These are phyloP conservation scores for Notolepis coatsorum DNA, from an alignment of 2,797 vertebrate species.

Conservation along the genomic window DNA sequence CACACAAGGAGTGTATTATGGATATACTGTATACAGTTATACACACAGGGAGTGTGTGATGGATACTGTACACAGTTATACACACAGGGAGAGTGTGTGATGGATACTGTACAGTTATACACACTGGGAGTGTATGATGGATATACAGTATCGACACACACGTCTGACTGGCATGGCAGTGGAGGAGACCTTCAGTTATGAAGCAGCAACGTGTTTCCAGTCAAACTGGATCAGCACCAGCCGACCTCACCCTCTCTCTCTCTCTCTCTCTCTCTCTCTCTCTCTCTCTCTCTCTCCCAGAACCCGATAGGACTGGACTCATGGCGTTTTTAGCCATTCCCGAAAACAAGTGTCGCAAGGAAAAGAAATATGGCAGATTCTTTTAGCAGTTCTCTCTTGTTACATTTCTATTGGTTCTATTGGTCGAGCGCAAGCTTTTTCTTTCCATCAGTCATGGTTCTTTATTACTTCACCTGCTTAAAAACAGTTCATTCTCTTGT, in stretches of 20 bases:
- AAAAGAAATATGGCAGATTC: slow-evolving; percentile 43
- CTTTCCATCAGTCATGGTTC: slow-evolving; percentile 73
- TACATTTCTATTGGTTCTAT: slow-evolving; percentile 13
- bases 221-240: slow-evolving; percentile 58
- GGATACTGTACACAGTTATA: too few relatives aligned
- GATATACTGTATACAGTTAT: too few relatives aligned
- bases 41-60: too few relatives aligned
- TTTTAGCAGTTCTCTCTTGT: slow-evolving; percentile 32
- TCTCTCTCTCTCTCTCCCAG: too few relatives aligned
- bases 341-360: slow-evolving; percentile 43
- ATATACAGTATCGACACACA: too few relatives aligned
- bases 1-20: too few relatives aligned
- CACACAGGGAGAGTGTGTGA: too few relatives aligned
- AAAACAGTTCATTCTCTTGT: slow-evolving; percentile 77
- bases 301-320: too few relatives aligned
- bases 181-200: slow-evolving; percentile 58
- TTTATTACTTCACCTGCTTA: slow-evolving; percentile 72
- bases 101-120: too few relatives aligned
- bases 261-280: too few relatives aligned
- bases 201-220: slow-evolving; percentile 52
- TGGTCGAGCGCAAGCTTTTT: slow-evolving; percentile 11
- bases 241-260: too few relatives aligned
- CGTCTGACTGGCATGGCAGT: slow-evolving; percentile 52
- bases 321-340: slow-evolving; percentile 9
- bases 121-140: too few relatives aligned